Percentiles rank a stretch among this genome's conserved stretches.
Conservation (phyloP, 2,113 vertebrate genomes). For the Ifrita kowaldi region DNA sequence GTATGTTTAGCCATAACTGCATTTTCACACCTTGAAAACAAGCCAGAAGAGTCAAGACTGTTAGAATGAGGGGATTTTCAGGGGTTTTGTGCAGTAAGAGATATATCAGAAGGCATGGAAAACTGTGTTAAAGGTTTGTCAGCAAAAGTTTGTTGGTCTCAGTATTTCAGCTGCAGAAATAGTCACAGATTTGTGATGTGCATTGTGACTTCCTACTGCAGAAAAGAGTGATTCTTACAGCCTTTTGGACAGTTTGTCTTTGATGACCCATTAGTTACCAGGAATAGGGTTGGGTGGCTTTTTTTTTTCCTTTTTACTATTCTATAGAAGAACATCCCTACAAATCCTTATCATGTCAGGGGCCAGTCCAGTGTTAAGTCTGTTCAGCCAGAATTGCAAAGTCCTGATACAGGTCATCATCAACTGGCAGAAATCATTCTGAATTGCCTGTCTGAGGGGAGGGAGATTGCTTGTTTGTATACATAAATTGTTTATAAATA, state of each 20-base stretch:
- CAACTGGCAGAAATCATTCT: neutral
- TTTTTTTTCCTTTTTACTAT: neutral
- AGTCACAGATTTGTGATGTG: neutral
- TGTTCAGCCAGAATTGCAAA: neutral
- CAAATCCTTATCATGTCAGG: neutral
- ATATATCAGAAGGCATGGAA: neutral
- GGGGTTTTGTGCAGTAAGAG: neutral
- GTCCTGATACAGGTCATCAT: neutral
- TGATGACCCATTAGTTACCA: neutral
- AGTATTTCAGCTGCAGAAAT: neutral
- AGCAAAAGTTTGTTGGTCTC: neutral
- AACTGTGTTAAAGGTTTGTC: neutral
- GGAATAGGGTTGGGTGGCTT: neutral
- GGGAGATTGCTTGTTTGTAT: too few species aligned
- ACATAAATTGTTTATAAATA: too few species aligned
- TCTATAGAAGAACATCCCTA: neutral
- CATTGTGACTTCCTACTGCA: neutral
- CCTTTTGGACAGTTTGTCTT: neutral
- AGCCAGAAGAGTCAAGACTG: neutral
- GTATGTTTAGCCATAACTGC: neutral
- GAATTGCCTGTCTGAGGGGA: neutral
- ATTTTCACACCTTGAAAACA: neutral
- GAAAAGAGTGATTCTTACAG: neutral
- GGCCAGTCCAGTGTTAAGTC: neutral
- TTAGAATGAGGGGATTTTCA: neutral